Percentiles rank a stretch among this genome's conserved stretches.
Conservation (phyloP, 2,797 vertebrate species). For the Argya squamiceps region DNA sequence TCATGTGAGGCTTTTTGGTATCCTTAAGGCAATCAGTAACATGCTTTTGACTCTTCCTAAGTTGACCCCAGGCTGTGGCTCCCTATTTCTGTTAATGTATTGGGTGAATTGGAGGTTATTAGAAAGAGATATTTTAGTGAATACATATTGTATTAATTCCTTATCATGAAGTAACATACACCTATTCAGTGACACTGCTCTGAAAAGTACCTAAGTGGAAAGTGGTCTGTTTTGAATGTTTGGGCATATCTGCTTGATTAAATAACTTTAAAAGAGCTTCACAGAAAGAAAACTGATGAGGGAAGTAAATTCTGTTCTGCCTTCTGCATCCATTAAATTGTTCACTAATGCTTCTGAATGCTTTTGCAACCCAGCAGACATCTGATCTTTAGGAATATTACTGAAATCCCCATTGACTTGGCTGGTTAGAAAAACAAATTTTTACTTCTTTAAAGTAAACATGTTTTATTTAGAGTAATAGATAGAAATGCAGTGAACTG, state of each 20-base stretch:
- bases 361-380: conserved; percentile 21
- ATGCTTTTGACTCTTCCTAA: neutral
- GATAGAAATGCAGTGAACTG: neutral
- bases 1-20: neutral
- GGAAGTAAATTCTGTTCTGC: conserved; percentile 58
- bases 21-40: neutral
- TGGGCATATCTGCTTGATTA: conserved; percentile 10
- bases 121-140: neutral
- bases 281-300: conserved; percentile 52
- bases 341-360: conserved; percentile 33
- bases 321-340: conserved; percentile 37
- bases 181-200: neutral
- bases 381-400: conserved; percentile 38
- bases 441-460: neutral
- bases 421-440: neutral
- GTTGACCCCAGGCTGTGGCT: neutral
- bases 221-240: neutral
- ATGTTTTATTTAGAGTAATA: neutral
- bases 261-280: conserved; percentile 18
- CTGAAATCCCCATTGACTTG: neutral
- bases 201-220: neutral
- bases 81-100: neutral
- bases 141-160: neutral
- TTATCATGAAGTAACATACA: neutral
- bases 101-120: neutral